Evolutionary conservation across 1,140 invertebrate genomes (phyloP).

Genomic region (Hypothenemus hampei): DNA sequence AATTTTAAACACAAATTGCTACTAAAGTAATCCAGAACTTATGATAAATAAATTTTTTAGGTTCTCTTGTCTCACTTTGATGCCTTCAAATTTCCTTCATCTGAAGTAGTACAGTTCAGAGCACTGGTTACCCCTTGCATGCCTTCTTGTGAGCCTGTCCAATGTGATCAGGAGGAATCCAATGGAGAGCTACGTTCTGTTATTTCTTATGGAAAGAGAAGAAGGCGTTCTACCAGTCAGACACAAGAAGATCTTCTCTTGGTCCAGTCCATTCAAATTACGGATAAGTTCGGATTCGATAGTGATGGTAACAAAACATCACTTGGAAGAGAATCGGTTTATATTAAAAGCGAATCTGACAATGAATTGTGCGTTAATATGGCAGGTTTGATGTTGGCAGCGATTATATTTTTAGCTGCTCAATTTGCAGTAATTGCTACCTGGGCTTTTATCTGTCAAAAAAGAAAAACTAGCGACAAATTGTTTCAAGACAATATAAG

Average conservation of each 20-base stretch:
- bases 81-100: conserved; percentile 94
- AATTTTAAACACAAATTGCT: conserved; percentile 19
- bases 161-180: conserved; percentile 74
- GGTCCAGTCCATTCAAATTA: conserved; percentile 87
- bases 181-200: conserved; percentile 75
- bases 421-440: conserved; percentile 76
- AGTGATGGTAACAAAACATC: conserved; percentile 46
- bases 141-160: conserved; percentile 84
- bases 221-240: conserved; percentile 50
- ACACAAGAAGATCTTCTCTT: conserved; percentile 70
- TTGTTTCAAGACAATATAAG: conserved; percentile 50
- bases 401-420: conserved; percentile 74
- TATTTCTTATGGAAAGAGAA: conserved; percentile 72
- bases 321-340: conserved; percentile 47
- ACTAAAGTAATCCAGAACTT: background rate
- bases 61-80: conserved; percentile 88
- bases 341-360: conserved; percentile 42
- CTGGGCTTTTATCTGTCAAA: conserved; percentile 80
- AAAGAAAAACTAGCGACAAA: conserved; percentile 58
- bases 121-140: conserved; percentile 90
- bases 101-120: conserved; percentile 90
- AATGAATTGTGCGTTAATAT: conserved; percentile 67
- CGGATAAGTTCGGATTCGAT: conserved; percentile 85
- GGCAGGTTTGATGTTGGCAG: conserved; percentile 71
- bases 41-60: conserved; percentile 47